Percentiles rank a stretch among this genome's conserved stretches.
Conservation (phyloP, 2,113 vertebrate genomes). For the Pao palembangensis region DNA sequence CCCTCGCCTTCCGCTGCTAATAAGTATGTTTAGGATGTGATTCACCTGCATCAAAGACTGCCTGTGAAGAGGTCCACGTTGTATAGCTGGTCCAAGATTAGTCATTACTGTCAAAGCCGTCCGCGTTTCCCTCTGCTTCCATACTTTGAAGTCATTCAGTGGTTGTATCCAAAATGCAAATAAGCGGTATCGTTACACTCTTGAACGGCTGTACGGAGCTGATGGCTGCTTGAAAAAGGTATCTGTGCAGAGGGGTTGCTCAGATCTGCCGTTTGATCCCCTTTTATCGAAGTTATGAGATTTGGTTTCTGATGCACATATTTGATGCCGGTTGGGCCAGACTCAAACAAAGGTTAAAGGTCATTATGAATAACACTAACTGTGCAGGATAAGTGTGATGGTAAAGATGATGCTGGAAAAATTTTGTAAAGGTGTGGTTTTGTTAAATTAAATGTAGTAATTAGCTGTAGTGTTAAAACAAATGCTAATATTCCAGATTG, state of each 20-base stretch:
- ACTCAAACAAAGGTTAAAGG: neutral
- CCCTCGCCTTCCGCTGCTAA: constrained; percentile 46
- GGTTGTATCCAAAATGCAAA: constrained; percentile 50
- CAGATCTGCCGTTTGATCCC: constrained; percentile 19
- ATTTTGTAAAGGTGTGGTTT: neutral
- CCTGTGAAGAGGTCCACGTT: constrained; percentile 57
- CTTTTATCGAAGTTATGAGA: constrained; percentile 21
- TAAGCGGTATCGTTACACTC: constrained; percentile 17
- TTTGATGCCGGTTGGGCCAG: too few relatives aligned
- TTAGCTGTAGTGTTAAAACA: too few relatives aligned
- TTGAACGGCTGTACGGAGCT: neutral
- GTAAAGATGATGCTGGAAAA: neutral
- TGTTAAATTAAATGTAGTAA: too few relatives aligned
- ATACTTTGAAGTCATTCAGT: constrained; percentile 60
- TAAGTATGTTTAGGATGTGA: constrained; percentile 69
- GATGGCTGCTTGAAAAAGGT: constrained; percentile 9
- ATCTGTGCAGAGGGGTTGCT: neutral
- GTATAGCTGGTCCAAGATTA: constrained; percentile 59
- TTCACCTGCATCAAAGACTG: constrained; percentile 71
- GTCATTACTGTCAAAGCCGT: constrained; percentile 60
- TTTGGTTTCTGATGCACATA: constrained; percentile 15
- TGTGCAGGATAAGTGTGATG: neutral
- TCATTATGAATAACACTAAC: neutral
- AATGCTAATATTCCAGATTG: too few relatives aligned
- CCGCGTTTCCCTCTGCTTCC: constrained; percentile 26